Evolutionary conservation across 2,113 vertebrate species (phyloP).

Genomic region (Pteruthius melanotis): DNA sequence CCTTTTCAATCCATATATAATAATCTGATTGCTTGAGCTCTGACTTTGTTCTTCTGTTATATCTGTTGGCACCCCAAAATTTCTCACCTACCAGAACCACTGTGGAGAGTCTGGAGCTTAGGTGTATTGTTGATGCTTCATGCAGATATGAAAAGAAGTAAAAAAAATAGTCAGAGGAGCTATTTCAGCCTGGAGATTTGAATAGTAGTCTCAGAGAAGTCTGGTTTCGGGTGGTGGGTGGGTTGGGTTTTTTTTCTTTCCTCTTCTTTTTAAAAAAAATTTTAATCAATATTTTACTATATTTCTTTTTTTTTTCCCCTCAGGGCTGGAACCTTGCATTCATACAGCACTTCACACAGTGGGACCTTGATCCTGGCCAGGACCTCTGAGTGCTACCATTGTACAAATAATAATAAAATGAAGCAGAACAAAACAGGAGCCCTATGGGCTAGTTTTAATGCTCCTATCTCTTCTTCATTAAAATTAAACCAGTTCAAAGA

Average conservation of each 20-base stretch:
- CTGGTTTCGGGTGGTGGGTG: neutral
- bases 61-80: neutral
- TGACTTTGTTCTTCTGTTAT: neutral
- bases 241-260: neutral
- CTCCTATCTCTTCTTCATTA: slow-evolving; percentile 18
- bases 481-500: slow-evolving; percentile 38
- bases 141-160: neutral
- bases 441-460: slow-evolving; percentile 11
- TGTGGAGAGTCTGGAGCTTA: neutral
- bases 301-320: neutral
- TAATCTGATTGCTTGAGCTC: neutral
- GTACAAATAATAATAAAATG: slow-evolving; percentile 47
- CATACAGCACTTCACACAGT: slow-evolving; percentile 5
- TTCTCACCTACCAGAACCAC: neutral
- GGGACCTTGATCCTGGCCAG: slow-evolving; percentile 18
- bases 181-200: neutral
- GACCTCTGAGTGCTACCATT: slow-evolving; percentile 16
- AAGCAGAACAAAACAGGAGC: slow-evolving; percentile 33
- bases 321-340: slow-evolving; percentile 9
- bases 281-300: neutral
- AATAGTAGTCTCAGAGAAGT: neutral
- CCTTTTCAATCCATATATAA: neutral
- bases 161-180: neutral
- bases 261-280: neutral
- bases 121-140: neutral